A percentile compares a stretch with the other conserved stretches of the same genome.
Evolutionary conservation across 1,140 invertebrate genomes (phyloP).

Genomic region (Bombus polaris): DNA sequence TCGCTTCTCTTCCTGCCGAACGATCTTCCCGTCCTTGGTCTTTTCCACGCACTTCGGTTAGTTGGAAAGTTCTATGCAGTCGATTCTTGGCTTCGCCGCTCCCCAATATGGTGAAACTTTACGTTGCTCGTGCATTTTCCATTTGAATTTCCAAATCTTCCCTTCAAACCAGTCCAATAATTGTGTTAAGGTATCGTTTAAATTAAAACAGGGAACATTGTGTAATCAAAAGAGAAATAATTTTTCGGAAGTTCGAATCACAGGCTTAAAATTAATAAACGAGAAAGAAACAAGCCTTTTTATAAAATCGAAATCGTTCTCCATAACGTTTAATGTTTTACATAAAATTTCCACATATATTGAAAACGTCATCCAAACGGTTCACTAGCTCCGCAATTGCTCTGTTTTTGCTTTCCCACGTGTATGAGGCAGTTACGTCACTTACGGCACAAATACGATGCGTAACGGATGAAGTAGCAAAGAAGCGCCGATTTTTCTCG

Average conservation of each 20-base stretch:
- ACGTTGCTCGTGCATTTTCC: neutral
- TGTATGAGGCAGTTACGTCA: conserved; percentile 41
- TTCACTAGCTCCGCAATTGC: neutral
- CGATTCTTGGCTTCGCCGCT: neutral
- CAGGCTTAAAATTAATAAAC: neutral
- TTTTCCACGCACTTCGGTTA: conserved; percentile 45
- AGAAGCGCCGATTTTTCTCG: conserved; percentile 44
- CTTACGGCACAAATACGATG: conserved; percentile 6
- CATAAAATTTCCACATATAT: neutral
- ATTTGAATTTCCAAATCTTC: neutral
- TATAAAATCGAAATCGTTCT: neutral
- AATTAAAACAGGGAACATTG: neutral
- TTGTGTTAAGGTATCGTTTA: neutral
- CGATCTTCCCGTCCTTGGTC: conserved; percentile 64
- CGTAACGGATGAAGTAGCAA: conserved; percentile 18
- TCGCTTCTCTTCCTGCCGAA: conserved; percentile 66
- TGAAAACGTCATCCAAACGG: neutral
- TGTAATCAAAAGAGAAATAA: neutral
- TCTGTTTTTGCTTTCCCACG: conserved; percentile 37
- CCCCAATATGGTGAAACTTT: neutral
- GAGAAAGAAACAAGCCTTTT: neutral
- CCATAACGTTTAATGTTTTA: neutral
- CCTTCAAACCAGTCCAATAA: neutral
- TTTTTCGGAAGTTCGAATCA: neutral
- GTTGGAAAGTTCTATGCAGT: conserved; percentile 14